Base-by-base conservation (phyloP, 2,888 invertebrate genomes). In the Lithosia quadra region DNA sequence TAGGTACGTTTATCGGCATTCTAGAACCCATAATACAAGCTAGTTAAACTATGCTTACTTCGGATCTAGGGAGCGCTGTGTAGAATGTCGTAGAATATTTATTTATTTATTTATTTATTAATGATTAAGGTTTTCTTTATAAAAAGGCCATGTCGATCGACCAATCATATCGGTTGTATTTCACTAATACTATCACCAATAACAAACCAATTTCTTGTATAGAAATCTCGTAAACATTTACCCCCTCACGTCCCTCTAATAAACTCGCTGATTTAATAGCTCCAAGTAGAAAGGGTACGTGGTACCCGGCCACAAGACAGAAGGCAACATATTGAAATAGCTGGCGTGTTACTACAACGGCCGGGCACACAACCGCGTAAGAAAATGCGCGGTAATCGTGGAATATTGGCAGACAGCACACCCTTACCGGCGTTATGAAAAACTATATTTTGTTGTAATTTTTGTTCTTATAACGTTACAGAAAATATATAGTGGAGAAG, bases 301-400 rank as follows among this genome's bases (percentile, higher is more conserved):
- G 73, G 73, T 73, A 73, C 68, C 56, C 67, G 65, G 60, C 71
- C 72, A 72, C 68, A 73, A 72, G 65, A 77, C 69, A 62, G 57
- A 49, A 57, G 21, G 64, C 63, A 65, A 76, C 73, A 77, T 79
- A 79, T 79, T 79, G 77, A 43, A 79, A 79, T 79, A 79, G 66
- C 74, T 77, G 61, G 74, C 71, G 70, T 73, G 62, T 68, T 65
- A 71, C 68, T 53, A 59, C 57, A 64, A 63, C 43, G 33, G 33
- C 33, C 69, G 67, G 39, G 60, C 57, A 60, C 58, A 56, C 56
- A 68, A 43, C 43, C 55, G 65, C 53, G 56, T 58, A n/a, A 21
- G 15, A 59, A 57, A 67, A 67, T 65, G 63, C 63, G 21, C 10
- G 21, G 56, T 69, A 67, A 64, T 53, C 65, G 67, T 43, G 39